phyloP scores from a whole-genome alignment of 2,797 vertebrate species.

The Channallabes apus region DNA sequence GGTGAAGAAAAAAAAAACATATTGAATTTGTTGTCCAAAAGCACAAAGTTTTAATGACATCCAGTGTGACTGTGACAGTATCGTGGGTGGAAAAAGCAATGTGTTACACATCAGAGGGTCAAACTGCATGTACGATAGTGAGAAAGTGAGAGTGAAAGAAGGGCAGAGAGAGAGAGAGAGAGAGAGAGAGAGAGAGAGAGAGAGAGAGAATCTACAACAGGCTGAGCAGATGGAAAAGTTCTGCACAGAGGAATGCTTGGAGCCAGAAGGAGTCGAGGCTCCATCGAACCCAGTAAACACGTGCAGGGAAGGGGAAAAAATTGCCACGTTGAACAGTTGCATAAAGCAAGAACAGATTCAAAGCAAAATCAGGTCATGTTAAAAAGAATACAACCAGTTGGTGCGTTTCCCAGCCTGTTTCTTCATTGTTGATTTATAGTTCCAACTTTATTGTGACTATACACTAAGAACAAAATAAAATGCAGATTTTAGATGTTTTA shows the following conservation, averaged over 20 bases:
- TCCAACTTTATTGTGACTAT: background rate
- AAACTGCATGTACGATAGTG: conserved; percentile 41
- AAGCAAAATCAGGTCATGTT: conserved; percentile 36
- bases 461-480: background rate
- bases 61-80: conserved; percentile 9
- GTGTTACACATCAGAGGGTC: conserved; percentile 34
- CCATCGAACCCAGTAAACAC: conserved; percentile 46
- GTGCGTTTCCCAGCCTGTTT: conserved; percentile 7
- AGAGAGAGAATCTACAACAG: background rate
- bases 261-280: conserved; percentile 43
- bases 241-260: conserved; percentile 28
- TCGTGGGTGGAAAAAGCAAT: conserved; percentile 11
- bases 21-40: background rate
- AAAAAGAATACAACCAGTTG: background rate
- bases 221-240: conserved; percentile 47
- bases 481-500: background rate
- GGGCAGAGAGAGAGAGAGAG: conserved; percentile 12
- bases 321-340: conserved; percentile 62
- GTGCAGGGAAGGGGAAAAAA: conserved; percentile 51
- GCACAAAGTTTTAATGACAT: background rate
- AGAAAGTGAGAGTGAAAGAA: conserved; percentile 21
- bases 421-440: background rate
- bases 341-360: conserved; percentile 39
- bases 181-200: conserved; percentile 20
- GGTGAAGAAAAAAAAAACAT: background rate